Conservation (phyloP, 2,797 vertebrate genomes). For the Leuciscus waleckii region DNA sequence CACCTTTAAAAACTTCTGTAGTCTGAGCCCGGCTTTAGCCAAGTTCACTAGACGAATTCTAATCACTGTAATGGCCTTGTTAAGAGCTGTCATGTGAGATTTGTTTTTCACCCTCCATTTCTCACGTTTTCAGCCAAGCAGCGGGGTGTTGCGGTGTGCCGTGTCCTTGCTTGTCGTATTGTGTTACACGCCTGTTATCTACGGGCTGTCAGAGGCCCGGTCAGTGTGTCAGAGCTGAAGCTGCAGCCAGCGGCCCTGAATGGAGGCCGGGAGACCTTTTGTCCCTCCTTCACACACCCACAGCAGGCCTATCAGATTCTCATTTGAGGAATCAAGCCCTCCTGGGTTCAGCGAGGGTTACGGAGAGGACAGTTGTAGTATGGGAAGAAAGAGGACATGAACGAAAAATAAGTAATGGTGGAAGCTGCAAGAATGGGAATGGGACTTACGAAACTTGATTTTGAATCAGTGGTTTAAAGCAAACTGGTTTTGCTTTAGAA, state of each 20-base stretch:
- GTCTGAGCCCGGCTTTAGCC: background rate
- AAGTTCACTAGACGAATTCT: background rate
- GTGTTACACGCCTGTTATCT: constrained; percentile 20
- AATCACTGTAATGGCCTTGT: background rate
- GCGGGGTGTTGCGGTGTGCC: background rate
- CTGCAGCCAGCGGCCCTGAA: background rate
- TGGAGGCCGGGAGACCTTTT: constrained; percentile 14
- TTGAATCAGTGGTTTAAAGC: background rate
- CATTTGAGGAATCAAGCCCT: constrained; percentile 31
- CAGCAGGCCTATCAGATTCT: constrained; percentile 41
- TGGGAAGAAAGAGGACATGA: background rate
- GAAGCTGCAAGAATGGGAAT: background rate
- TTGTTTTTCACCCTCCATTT: constrained; percentile 8
- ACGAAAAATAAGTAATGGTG: background rate
- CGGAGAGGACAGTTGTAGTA: background rate
- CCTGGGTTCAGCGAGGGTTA: background rate
- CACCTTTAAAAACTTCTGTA: too few relatives aligned
- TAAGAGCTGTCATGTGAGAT: background rate
- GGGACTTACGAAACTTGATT: background rate
- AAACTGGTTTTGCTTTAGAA: background rate
- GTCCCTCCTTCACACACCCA: constrained; percentile 21
- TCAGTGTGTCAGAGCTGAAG: constrained; percentile 4
- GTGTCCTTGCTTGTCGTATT: constrained; percentile 29
- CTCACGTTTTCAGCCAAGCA: constrained; percentile 14
- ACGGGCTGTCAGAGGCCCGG: background rate